These are phyloP conservation scores for Galaxea fascicularis DNA, from an alignment of 92 coral and sea anemone species.

Conservation along the genomic window DNA sequence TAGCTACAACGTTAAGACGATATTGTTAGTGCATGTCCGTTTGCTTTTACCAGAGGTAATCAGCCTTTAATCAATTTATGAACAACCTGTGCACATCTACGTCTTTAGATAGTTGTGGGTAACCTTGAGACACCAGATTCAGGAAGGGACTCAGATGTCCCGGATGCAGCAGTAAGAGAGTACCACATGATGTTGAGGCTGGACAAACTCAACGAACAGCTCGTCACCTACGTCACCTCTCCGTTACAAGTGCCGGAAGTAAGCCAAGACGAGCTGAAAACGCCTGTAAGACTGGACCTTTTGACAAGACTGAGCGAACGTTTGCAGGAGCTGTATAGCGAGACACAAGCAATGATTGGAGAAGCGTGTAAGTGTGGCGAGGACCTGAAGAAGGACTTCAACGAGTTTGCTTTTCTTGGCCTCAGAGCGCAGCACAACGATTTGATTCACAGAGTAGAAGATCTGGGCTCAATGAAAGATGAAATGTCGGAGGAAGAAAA, in stretches of 20 bases:
- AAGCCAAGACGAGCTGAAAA: not conserved
- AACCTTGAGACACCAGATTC: not conserved
- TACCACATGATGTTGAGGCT: not conserved
- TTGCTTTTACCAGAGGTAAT: too few relatives aligned
- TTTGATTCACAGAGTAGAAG: constrained; percentile 1
- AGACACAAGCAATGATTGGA: not conserved
- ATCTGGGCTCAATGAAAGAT: not conserved
- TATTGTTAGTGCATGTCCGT: too few relatives aligned
- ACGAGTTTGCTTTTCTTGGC: constrained; percentile 9
- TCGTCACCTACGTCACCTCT: not conserved
- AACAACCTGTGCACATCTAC: too few relatives aligned
- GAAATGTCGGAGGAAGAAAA: constrained; percentile 16
- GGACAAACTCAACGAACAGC: not conserved
- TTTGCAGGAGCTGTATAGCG: not conserved
- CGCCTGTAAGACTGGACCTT: constrained; percentile 3
- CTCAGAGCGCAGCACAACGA: constrained; percentile 37
- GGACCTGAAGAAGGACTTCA: not conserved
- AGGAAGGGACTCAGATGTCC: not conserved
- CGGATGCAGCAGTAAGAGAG: not conserved
- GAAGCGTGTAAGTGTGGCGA: constrained; percentile 8
- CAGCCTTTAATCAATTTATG: too few relatives aligned
- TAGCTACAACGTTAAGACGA: too few relatives aligned
- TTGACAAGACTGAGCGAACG: not conserved
- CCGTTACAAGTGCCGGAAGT: not conserved
- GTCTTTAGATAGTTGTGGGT: too few relatives aligned